Evolutionary conservation across 2,888 invertebrate species (phyloP).

Genomic region (Polyommatus icarus): DNA sequence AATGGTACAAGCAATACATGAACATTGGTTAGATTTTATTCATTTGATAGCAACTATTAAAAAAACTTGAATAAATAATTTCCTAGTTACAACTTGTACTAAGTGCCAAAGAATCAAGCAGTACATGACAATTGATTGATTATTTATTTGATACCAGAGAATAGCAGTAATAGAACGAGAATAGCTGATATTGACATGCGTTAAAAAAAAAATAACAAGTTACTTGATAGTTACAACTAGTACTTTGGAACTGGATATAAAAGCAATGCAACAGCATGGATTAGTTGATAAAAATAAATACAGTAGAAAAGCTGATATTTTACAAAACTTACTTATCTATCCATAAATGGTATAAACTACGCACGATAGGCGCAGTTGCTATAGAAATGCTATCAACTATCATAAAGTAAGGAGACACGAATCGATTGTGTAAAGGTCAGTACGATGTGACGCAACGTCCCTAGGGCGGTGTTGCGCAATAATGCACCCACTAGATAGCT

Average conservation of each 20-base stretch:
- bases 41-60: background rate
- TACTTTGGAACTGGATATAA: no score
- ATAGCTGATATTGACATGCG: no score
- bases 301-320: background rate
- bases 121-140: no score
- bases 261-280: no score
- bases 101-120: background rate
- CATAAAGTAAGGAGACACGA: constrained; percentile 43
- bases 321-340: background rate
- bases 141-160: no score
- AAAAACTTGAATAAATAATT: background rate
- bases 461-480: constrained; percentile 68
- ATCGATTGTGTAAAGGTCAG: constrained; percentile 75
- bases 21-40: background rate
- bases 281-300: background rate
- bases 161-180: no score
- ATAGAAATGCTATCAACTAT: constrained; percentile 8
- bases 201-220: no score
- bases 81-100: background rate
- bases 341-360: background rate
- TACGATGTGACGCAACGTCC: constrained; percentile 67
- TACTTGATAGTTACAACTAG: no score
- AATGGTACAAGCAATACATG: background rate
- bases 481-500: constrained; percentile 44
- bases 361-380: background rate